These are phyloP conservation scores for Zapus hudsonius DNA, from an alignment of 2,113 vertebrate species.

Conservation along the genomic window DNA sequence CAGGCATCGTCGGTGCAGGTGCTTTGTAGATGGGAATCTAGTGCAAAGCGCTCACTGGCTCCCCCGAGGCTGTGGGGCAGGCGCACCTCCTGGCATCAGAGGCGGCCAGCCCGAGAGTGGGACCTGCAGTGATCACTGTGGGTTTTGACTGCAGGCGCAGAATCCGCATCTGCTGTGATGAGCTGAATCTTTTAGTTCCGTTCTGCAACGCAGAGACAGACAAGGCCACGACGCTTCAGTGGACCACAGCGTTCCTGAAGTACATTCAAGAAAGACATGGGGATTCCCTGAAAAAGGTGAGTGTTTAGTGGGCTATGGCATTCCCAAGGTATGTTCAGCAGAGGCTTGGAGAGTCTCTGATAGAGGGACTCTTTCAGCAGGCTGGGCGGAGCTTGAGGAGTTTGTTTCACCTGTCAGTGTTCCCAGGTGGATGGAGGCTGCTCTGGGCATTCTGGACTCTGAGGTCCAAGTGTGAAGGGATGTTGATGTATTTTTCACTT, in stretches of 20 bases:
- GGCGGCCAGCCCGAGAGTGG: too few species aligned
- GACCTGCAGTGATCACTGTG: background rate
- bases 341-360: background rate
- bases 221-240: constrained; percentile 94
- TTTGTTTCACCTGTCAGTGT: background rate
- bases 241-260: constrained; percentile 93
- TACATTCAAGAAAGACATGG: constrained; percentile 92
- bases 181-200: constrained; percentile 93
- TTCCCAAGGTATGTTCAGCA: background rate
- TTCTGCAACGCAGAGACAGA: constrained; percentile 92
- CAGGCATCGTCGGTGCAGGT: background rate
- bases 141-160: constrained; percentile 86
- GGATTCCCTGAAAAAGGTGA: constrained; percentile 92
- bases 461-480: too few species aligned
- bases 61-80: background rate
- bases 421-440: background rate
- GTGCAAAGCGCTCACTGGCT: background rate
- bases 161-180: constrained; percentile 94
- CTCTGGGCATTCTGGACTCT: background rate
- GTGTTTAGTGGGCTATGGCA: background rate
- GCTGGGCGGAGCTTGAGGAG: background rate
- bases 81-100: fast-evolving
- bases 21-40: background rate
- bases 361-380: background rate
- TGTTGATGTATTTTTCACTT: background rate